These are phyloP conservation scores for Manis pentadactyla DNA, from an alignment of 2,797 vertebrate species.

Conservation along the genomic window DNA sequence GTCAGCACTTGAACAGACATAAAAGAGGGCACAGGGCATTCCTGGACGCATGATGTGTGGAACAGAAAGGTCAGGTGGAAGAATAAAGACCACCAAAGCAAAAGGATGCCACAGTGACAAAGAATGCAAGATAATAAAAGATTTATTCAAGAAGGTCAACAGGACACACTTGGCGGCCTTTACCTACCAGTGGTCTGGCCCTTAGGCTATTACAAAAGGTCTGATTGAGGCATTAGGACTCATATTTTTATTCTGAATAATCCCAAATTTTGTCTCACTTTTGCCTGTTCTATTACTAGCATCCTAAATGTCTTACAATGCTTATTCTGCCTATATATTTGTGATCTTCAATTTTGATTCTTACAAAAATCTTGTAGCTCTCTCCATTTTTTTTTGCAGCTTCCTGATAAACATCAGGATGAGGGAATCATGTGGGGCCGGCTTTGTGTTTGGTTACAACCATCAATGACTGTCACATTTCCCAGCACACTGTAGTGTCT, in stretches of 20 bases:
- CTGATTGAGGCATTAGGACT: not conserved
- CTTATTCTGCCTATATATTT: not conserved
- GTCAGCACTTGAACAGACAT: not conserved
- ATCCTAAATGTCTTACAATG: not conserved
- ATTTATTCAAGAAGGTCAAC: not conserved
- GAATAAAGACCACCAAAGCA: not conserved
- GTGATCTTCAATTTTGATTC: not conserved
- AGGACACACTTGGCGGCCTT: not conserved
- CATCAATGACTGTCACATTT: not conserved
- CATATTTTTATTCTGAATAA: not conserved
- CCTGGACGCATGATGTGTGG: not conserved
- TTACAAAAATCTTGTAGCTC: not conserved
- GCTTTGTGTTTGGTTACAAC: too few species aligned
- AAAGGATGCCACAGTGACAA: not conserved
- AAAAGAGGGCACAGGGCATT: not conserved
- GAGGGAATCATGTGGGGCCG: not conserved
- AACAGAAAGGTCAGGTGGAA: not conserved
- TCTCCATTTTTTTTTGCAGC: not conserved
- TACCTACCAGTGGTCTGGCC: not conserved
- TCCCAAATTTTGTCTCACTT: not conserved
- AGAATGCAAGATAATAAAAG: not conserved
- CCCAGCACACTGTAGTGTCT: not conserved
- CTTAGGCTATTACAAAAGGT: not conserved
- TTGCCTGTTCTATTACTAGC: not conserved
- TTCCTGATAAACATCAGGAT: not conserved